Evolutionary conservation across 2,888 invertebrate genomes (phyloP).

Genomic region (Cryptophagus acutangulus): DNA sequence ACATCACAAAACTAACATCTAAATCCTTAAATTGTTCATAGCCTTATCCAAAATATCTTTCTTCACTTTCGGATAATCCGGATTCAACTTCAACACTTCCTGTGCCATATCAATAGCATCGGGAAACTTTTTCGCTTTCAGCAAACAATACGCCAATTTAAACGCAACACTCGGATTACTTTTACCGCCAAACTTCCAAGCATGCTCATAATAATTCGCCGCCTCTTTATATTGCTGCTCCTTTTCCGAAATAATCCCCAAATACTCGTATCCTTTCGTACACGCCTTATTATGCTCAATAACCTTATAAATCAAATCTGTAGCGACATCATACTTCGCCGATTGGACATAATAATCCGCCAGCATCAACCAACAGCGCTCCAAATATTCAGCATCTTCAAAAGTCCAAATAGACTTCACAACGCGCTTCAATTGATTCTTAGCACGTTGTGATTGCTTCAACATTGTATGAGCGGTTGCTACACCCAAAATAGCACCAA

Average conservation of each 20-base stretch:
- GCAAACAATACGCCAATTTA: slow-evolving; percentile 85
- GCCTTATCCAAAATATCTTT: slow-evolving; percentile 94
- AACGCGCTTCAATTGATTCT: slow-evolving; percentile 87
- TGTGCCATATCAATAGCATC: slow-evolving; percentile 91
- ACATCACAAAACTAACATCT: slow-evolving; percentile 24
- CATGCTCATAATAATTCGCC: slow-evolving; percentile 73
- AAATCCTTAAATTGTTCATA: slow-evolving; percentile 68
- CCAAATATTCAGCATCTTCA: slow-evolving; percentile 93
- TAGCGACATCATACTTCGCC: slow-evolving; percentile 81
- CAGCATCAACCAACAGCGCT: slow-evolving; percentile 91
- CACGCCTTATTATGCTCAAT: slow-evolving; percentile 83
- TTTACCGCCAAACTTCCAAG: slow-evolving; percentile 81
- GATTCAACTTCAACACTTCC: slow-evolving; percentile 72
- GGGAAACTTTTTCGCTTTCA: slow-evolving; percentile 84
- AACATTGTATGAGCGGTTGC: slow-evolving; percentile 71
- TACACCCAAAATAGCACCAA: slow-evolving; percentile 78
- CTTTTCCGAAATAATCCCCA: slow-evolving; percentile 83
- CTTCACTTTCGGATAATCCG: slow-evolving; percentile 85
- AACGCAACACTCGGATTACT: slow-evolving; percentile 84
- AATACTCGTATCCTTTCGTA: slow-evolving; percentile 83
- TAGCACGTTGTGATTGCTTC: slow-evolving; percentile 87
- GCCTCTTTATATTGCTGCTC: slow-evolving; percentile 87
- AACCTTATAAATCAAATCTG: slow-evolving; percentile 72
- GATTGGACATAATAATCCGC: slow-evolving; percentile 83
- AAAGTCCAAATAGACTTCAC: slow-evolving; percentile 85